Evolutionary conservation across 2,113 vertebrate genomes (phyloP), one percentile per base, ranked within the genome.

Genomic region (Pleuronectes platessa): DNA sequence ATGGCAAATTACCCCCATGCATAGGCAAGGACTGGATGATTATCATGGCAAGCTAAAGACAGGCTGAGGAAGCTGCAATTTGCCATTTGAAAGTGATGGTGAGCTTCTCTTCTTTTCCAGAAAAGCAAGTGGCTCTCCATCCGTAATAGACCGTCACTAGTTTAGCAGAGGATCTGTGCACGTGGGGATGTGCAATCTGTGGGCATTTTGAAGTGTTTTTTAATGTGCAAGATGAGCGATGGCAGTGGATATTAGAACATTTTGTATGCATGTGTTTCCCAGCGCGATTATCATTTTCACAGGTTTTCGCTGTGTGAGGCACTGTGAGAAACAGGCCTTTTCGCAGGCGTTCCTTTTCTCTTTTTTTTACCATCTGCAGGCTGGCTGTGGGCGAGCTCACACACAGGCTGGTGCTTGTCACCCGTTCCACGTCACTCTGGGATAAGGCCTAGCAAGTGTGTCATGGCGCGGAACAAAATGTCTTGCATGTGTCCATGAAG

Each of bases 51-150:
- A 84, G 86, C 89, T 87, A 92, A 91, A 83, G 85, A 88, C 82
- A 87, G 87, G 74, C 81, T 88, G 74, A 81, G 81, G 90, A 92
- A 90, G 89, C 88, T 90, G 88, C 85, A 93, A 92, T 93, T 94
- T 93, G 71, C 86, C 82, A 81, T 81, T 88, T 90, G 88, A 92
- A 93, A 90, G 90, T 76, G 68, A 88, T 86, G 67, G 69, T 79
- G 77, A 81, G 73, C 42, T 60, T 18, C 18, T 53, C 26, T 60
- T 69, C 68, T 71, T 71, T 35, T 45, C 13, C 51, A 67, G 59
- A 72, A 78, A 75, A 70, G 85, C 68, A 88, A 90, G 90, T 86
- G 89, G 79, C 76, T 83, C 75, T 89, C 83, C 59, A 75, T 72
- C 60, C 61, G 68, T 89, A 81, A 93, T 89, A 89, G 86, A 85